These are phyloP conservation scores for Sialis lutaria DNA, from an alignment of 2,888 invertebrate species.

Conservation along the genomic window DNA sequence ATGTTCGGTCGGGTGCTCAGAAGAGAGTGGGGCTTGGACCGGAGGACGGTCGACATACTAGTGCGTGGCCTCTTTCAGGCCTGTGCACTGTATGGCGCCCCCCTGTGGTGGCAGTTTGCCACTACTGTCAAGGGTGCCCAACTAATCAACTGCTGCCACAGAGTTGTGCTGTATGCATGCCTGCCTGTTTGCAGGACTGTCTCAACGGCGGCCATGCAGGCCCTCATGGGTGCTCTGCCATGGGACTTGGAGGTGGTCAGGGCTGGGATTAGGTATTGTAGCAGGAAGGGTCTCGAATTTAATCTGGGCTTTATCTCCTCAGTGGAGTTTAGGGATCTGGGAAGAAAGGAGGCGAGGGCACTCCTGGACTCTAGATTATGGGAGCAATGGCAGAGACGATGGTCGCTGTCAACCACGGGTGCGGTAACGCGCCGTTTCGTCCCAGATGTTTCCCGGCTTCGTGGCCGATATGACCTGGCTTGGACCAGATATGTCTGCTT, in stretches of 20 bases:
- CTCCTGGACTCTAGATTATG: background rate
- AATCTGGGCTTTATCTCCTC: background rate
- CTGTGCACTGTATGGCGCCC: slow-evolving; percentile 1
- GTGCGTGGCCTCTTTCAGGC: background rate
- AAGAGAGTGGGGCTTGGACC: slow-evolving; percentile 8
- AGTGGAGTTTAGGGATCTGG: background rate
- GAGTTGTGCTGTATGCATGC: slow-evolving; percentile 8
- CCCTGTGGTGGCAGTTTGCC: slow-evolving; percentile 6
- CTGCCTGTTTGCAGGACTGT: slow-evolving; percentile 10
- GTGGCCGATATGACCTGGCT: background rate
- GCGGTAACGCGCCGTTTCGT: slow-evolving; percentile 5
- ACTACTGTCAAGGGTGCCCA: background rate
- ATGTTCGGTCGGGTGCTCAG: slow-evolving; percentile 4
- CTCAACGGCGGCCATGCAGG: slow-evolving; percentile 10
- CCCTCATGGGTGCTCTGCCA: slow-evolving; percentile 7
- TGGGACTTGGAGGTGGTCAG: slow-evolving; percentile 9
- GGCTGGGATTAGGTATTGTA: background rate
- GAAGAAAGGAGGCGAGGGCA: background rate
- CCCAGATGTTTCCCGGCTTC: background rate
- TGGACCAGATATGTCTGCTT: background rate
- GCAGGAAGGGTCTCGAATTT: background rate
- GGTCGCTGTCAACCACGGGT: slow-evolving; percentile 1
- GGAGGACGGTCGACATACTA: background rate
- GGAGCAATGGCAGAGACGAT: slow-evolving; percentile 5
- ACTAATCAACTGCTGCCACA: slow-evolving; percentile 4